Base-by-base conservation (phyloP, 2,113 vertebrate genomes). In the Lycocorax pyrrhopterus region DNA sequence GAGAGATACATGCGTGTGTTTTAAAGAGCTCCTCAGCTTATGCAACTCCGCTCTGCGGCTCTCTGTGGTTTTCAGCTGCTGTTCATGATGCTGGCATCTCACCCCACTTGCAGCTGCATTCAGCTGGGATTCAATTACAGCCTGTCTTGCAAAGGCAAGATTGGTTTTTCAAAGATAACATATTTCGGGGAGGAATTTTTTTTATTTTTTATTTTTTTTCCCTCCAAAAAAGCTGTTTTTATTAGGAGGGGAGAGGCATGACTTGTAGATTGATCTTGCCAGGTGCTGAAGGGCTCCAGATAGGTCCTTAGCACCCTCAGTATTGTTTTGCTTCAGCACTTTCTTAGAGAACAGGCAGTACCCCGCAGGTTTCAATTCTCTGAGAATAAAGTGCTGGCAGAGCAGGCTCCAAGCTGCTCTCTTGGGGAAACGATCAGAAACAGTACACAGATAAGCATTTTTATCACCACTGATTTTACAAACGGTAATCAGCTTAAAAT, bases 51-150 rank as follows among this genome's bases (percentile, higher is more conserved):
- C 75, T 97, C 83, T 55, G 56, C 1, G 4, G 90, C 63, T 82
- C 84, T 94, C 95, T 92, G 71, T 82, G 89, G 89, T 89, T 96
- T 97, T 92, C 96, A 95, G 95, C 94, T 90, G 85, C 97, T 93
- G 84, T 33, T 76, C 86, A 87, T 95, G 95, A 92, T 0, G 64
- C 88, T 96, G 95, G 97, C 95, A 96, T 79, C 93, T 97, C 96
- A 97, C 94, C 93, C 88, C 93, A 85, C 92, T 32, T 84, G 95
- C 97, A 97, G 96, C 95, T 94, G 97, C 91, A 52, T 96, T 97
- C 97, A 97, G 94, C 96, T 95, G 96, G 96, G 95, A 97, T 97
- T 97, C 97, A 98, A 97, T 98, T 97, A 97, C 72, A 92, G 95
- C 67, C 51, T 82, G 82, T 74, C 90, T 96, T 79, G 83, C 89